Conservation (phyloP, 2,888 invertebrate genomes). For the Gasteruption jaculator region DNA sequence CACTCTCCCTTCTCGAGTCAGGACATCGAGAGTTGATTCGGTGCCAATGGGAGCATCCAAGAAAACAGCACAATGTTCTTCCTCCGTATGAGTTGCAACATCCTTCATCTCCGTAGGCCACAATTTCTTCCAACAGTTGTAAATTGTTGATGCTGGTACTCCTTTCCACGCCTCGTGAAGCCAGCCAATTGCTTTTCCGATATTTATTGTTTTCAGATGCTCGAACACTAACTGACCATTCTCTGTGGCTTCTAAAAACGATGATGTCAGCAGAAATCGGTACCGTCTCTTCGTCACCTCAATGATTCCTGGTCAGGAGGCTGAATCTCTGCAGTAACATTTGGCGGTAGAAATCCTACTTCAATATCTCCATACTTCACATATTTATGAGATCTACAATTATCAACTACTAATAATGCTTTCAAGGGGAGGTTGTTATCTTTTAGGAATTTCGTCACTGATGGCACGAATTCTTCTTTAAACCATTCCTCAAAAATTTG, state of each 20-base stretch:
- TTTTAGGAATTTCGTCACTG: constrained; percentile 17
- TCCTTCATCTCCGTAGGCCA: constrained; percentile 15
- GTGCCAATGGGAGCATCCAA: too few relatives aligned
- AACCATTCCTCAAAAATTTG: constrained; percentile 17
- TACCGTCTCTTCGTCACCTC: constrained; percentile 16
- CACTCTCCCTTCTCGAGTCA: too few relatives aligned
- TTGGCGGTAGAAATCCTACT: constrained; percentile 32
- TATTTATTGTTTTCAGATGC: constrained; percentile 16
- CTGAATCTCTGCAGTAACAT: constrained; percentile 22
- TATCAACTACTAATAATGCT: constrained; percentile 29
- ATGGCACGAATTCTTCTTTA: constrained; percentile 5
- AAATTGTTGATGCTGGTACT: constrained; percentile 14
- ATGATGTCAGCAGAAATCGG: constrained; percentile 13
- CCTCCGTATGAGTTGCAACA: constrained; percentile 19
- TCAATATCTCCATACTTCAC: constrained; percentile 23
- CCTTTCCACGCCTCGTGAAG: constrained; percentile 18
- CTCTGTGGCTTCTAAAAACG: constrained; percentile 17
- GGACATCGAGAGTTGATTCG: too few relatives aligned
- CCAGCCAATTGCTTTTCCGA: constrained; percentile 16
- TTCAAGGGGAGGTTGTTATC: constrained; percentile 21
- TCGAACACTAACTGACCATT: constrained; percentile 10
- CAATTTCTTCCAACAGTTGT: constrained; percentile 19
- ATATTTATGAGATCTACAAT: constrained; percentile 26
- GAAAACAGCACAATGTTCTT: neutral
- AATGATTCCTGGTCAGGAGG: constrained; percentile 19